These are phyloP conservation scores for Paedocypris micromegethes DNA, from an alignment of 2,797 vertebrate species.

Conservation along the genomic window DNA sequence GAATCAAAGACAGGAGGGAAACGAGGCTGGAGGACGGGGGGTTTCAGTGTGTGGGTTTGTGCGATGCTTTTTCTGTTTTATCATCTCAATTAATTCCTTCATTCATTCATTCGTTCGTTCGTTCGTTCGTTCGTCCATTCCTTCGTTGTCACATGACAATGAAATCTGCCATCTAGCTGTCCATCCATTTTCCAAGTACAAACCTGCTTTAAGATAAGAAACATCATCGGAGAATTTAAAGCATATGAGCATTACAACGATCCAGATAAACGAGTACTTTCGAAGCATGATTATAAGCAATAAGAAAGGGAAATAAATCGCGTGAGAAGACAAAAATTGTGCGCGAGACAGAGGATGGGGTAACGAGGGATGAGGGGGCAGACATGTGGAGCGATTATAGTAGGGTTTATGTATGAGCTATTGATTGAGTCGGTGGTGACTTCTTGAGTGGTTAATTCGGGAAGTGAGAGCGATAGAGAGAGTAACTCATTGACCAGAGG, in stretches of 20 bases:
- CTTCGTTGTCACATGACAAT: no score
- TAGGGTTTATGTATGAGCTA: constrained; percentile 83
- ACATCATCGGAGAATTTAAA: no score
- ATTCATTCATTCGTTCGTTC: no score
- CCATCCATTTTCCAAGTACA: no score
- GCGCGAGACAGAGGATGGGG: constrained; percentile 39
- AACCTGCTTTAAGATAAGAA: no score
- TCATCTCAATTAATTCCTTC: neutral
- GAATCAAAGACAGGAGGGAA: constrained; percentile 75
- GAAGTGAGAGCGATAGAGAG: constrained; percentile 79
- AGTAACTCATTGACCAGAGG: constrained; percentile 73
- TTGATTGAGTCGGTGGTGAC: constrained; percentile 83
- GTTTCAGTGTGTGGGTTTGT: neutral
- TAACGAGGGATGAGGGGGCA: constrained; percentile 59
- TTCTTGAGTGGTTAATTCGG: constrained; percentile 84
- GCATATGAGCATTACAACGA: no score
- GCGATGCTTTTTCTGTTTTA: constrained; percentile 42
- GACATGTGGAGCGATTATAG: constrained; percentile 67
- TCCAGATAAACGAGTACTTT: neutral
- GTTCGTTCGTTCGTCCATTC: no score
- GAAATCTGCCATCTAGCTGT: no score
- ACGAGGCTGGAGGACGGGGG: constrained; percentile 56
- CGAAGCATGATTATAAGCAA: constrained; percentile 33
- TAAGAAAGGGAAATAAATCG: constrained; percentile 29
- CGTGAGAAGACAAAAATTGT: constrained; percentile 44